Conservation (phyloP, 2,888 invertebrate genomes). For the Tipula lateralis region DNA sequence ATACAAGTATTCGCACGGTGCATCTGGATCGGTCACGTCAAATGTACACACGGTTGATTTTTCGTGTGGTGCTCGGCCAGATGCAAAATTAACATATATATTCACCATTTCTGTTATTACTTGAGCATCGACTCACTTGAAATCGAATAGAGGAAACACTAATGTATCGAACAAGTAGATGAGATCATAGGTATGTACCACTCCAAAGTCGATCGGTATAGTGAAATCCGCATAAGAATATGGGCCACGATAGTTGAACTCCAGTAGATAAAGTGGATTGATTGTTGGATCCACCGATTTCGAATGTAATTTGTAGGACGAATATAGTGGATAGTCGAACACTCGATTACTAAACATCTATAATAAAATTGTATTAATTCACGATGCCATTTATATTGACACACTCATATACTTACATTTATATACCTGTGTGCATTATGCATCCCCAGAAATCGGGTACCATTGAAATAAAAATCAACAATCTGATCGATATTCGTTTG, state of each 20-base stretch:
- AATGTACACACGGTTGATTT: background rate
- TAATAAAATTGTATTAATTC: conserved; percentile 51
- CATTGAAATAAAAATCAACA: background rate
- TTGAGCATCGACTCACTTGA: background rate
- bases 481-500: background rate
- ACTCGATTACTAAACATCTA: conserved; percentile 40
- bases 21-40: background rate
- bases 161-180: background rate
- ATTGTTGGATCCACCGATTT: background rate
- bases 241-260: background rate
- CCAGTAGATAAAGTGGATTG: background rate
- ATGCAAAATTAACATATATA: background rate
- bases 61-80: background rate
- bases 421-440: background rate
- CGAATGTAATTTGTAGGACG: background rate
- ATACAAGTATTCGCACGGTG: background rate
- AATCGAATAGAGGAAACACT: background rate
- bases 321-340: background rate
- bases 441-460: background rate
- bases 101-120: background rate
- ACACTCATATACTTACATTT: background rate
- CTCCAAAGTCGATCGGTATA: conserved; percentile 40
- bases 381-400: background rate
- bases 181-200: conserved; percentile 43
- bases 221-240: conserved; percentile 42